Percentiles rank a stretch among this genome's conserved stretches.
phyloP scores from a whole-genome alignment of 1,140 invertebrate genomes.

The Delia radicum region DNA sequence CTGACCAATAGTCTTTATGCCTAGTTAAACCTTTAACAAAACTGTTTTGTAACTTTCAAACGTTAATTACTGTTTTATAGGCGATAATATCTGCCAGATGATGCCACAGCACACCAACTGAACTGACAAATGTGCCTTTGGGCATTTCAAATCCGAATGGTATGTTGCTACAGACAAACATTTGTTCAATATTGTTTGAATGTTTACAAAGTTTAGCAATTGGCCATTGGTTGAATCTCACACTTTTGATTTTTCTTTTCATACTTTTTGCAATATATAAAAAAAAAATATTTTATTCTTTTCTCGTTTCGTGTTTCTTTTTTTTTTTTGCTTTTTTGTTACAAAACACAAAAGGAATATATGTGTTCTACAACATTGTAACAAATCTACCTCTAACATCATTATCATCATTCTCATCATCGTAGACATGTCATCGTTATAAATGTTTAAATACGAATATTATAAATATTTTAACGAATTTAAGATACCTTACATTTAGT shows the following conservation, averaged over 20 bases:
- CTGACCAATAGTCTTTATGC: background rate
- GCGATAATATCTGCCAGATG: slow-evolving; percentile 19
- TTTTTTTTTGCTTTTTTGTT: background rate
- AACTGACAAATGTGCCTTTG: slow-evolving; percentile 1
- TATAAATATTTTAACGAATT: background rate
- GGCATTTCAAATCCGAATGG: background rate
- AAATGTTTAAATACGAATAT: background rate
- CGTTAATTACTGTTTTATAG: slow-evolving; percentile 20
- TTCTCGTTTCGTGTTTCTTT: background rate
- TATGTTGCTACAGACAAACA: background rate
- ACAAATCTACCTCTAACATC: background rate
- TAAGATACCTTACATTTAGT: background rate
- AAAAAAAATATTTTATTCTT: background rate
- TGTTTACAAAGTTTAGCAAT: too few species aligned
- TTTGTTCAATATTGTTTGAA: background rate
- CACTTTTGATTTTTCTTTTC: background rate
- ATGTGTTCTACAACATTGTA: background rate
- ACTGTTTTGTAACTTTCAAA: slow-evolving; percentile 13
- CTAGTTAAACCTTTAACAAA: background rate
- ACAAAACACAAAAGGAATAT: background rate
- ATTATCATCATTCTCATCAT: background rate
- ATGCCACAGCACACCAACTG: background rate
- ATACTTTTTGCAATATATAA: background rate
- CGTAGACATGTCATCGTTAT: background rate
- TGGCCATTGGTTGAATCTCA: background rate